phyloP scores from a whole-genome alignment of 1,140 invertebrate species.

The Maniola jurtina region DNA sequence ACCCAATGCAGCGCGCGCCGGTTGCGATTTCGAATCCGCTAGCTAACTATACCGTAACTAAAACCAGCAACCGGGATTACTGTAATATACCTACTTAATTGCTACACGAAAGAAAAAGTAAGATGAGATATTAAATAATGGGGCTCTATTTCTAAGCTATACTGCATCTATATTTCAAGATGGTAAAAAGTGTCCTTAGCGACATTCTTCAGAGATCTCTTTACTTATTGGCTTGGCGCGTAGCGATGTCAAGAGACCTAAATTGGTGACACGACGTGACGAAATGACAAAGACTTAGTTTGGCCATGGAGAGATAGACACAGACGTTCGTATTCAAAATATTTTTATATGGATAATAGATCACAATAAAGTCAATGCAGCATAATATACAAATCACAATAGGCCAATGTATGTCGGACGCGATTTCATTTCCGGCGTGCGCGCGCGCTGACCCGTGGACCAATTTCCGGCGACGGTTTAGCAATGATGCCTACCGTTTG shows the following conservation, averaged over 20 bases:
- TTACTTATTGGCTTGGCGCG: no score
- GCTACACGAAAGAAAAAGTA: slow-evolving; percentile 6
- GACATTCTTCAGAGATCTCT: no score
- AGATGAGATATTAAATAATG: not conserved
- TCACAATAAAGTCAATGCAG: slow-evolving; percentile 41
- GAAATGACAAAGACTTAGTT: no score
- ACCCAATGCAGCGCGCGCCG: slow-evolving; percentile 40
- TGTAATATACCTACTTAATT: slow-evolving; percentile 4
- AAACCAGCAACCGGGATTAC: slow-evolving; percentile 12
- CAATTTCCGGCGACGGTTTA: slow-evolving; percentile 58
- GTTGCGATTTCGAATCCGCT: slow-evolving; percentile 50
- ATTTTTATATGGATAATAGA: not conserved
- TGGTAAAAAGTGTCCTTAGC: no score
- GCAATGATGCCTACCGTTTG: slow-evolving; percentile 16
- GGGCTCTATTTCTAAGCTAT: no score
- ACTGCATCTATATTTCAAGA: no score
- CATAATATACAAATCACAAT: slow-evolving; percentile 47
- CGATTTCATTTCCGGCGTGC: slow-evolving; percentile 72
- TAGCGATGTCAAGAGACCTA: no score
- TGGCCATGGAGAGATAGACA: no score
- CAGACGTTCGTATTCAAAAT: not conserved
- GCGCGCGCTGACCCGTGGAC: slow-evolving; percentile 64
- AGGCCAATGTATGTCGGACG: slow-evolving; percentile 65
- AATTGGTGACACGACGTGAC: no score
- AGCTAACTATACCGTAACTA: slow-evolving; percentile 25